Evolutionary conservation across 2,888 invertebrate genomes (phyloP).

Genomic region (Glaucopsyche alexis): DNA sequence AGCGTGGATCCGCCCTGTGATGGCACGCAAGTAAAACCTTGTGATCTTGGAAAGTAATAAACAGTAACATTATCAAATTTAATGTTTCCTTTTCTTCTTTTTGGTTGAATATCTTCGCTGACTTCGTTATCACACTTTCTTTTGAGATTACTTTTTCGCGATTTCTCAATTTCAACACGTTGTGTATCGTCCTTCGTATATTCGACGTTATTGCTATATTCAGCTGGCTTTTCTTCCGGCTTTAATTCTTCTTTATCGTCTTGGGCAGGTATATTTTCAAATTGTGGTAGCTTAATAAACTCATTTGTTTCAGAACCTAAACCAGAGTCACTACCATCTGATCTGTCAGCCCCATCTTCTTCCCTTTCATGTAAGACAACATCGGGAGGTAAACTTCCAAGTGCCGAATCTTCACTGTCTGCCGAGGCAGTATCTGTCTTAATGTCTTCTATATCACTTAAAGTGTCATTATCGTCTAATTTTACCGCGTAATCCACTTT

Average conservation of each 20-base stretch:
- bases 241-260: constrained; percentile 52
- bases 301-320: constrained; percentile 87
- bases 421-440: constrained; percentile 77
- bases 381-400: constrained; percentile 80
- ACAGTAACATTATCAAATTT: constrained; percentile 96
- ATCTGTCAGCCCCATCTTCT: constrained; percentile 83
- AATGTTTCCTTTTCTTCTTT: constrained; percentile 89
- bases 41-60: constrained; percentile 95
- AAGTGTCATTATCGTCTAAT: constrained; percentile 74
- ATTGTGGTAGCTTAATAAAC: constrained; percentile 69
- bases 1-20: constrained; percentile 94
- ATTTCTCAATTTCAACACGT: constrained; percentile 47
- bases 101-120: constrained; percentile 67
- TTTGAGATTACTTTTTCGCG: constrained; percentile 83
- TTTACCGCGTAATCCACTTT: constrained; percentile 73
- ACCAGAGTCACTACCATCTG: constrained; percentile 92
- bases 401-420: constrained; percentile 82
- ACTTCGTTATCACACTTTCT: constrained; percentile 73
- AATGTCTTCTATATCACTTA: constrained; percentile 76
- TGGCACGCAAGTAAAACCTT: constrained; percentile 95
- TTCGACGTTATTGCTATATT: constrained; percentile 41
- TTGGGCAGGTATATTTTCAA: constrained; percentile 56
- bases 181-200: constrained; percentile 40
- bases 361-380: constrained; percentile 67
- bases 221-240: constrained; percentile 38